Evolutionary conservation across 2,113 vertebrate genomes (phyloP).

Genomic region (Pavo muticus): DNA sequence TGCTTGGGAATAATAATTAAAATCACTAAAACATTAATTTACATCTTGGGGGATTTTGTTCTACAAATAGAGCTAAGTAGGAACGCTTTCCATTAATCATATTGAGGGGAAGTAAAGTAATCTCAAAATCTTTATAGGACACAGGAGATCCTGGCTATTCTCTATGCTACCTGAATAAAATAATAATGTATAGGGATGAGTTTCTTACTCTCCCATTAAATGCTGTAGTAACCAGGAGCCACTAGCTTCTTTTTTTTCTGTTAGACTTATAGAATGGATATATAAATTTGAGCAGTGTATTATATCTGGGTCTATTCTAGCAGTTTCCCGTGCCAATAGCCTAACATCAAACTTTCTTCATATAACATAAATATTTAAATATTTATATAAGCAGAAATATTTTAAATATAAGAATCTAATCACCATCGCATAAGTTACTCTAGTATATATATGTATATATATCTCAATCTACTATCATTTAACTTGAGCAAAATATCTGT

Average conservation of each 20-base stretch:
- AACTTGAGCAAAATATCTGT: background rate
- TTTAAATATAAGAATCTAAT: background rate
- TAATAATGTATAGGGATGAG: background rate
- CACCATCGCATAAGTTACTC: background rate
- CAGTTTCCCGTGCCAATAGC: background rate
- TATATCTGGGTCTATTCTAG: background rate
- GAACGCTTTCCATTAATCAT: background rate
- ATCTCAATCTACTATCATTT: background rate
- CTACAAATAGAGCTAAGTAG: background rate
- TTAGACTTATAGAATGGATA: background rate
- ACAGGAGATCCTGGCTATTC: background rate
- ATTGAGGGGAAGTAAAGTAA: background rate
- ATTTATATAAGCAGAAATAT: background rate
- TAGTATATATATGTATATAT: background rate
- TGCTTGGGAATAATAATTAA: conserved; percentile 41
- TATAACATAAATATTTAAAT: background rate
- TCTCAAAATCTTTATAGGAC: background rate
- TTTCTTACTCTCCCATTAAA: background rate
- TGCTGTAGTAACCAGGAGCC: background rate
- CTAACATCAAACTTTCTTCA: background rate
- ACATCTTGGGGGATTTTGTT: background rate
- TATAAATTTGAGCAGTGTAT: background rate
- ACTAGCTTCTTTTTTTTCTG: background rate
- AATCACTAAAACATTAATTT: background rate
- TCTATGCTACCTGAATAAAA: background rate